phyloP scores from a whole-genome alignment of 2,888 invertebrate genomes.

The Malthinus flaveolus region DNA sequence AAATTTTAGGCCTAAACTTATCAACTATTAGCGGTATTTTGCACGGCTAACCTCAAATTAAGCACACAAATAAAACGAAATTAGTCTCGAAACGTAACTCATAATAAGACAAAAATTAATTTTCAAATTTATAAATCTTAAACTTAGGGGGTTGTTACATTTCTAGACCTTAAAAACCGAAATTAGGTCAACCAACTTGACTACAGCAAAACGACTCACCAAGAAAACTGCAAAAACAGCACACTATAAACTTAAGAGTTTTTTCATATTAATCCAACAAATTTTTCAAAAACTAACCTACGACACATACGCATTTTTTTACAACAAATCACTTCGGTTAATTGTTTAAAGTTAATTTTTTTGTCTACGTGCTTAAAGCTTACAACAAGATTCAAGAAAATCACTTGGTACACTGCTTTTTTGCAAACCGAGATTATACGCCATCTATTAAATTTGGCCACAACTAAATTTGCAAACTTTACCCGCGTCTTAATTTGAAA shows the following conservation, averaged over 20 bases:
- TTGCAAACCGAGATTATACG: constrained; percentile 26
- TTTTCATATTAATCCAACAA: neutral
- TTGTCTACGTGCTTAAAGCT: constrained; percentile 19
- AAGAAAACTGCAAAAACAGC: constrained; percentile 17
- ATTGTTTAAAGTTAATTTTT: neutral
- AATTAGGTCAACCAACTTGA: constrained; percentile 31
- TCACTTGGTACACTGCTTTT: constrained; percentile 21
- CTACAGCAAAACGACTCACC: constrained; percentile 28
- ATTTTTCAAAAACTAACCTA: too few relatives aligned
- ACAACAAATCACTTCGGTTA: neutral
- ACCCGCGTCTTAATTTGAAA: constrained; percentile 9
- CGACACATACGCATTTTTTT: too few relatives aligned
- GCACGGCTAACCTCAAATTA: constrained; percentile 1
- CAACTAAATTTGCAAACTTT: constrained; percentile 28
- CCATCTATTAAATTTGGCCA: constrained; percentile 15
- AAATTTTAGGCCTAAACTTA: constrained; percentile 2
- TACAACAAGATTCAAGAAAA: constrained; percentile 21
- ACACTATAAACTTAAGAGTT: constrained; percentile 4
- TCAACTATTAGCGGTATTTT: neutral
- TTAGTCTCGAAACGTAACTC: too few relatives aligned
- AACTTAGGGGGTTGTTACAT: constrained; percentile 23
- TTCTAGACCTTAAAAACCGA: constrained; percentile 28
- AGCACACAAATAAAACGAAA: neutral
- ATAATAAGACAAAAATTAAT: too few relatives aligned
- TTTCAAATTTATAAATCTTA: neutral